Percentiles rank a stretch among this genome's conserved stretches.
Conservation (phyloP, 2,888 invertebrate species). For the Melieria crassipennis region DNA sequence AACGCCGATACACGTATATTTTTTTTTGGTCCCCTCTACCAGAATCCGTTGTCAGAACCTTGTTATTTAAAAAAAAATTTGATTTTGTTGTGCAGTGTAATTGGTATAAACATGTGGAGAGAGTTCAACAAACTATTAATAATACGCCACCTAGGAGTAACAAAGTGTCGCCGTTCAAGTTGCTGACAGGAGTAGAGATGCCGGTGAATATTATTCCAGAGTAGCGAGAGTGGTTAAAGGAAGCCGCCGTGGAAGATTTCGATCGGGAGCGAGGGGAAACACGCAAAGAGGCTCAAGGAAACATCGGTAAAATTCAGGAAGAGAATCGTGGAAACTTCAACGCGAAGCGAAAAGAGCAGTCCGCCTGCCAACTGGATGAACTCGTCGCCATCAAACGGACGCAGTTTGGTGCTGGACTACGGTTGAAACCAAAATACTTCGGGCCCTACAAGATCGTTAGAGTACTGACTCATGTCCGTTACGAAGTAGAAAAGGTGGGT, state of each 20-base stretch:
- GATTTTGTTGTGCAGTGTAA: too few relatives aligned
- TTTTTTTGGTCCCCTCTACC: too few relatives aligned
- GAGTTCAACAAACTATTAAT: slow-evolving; percentile 45
- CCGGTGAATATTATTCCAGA: slow-evolving; percentile 1
- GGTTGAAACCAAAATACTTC: slow-evolving; percentile 8
- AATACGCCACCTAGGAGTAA: slow-evolving; percentile 37
- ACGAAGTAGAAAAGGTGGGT: slow-evolving; percentile 1
- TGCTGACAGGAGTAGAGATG: slow-evolving; percentile 40
- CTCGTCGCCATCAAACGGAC: slow-evolving; percentile 14
- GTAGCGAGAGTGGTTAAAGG: slow-evolving; percentile 19
- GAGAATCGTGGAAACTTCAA: slow-evolving; percentile 37
- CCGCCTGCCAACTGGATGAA: not conserved
- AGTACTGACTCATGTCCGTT: not conserved
- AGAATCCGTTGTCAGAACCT: too few relatives aligned
- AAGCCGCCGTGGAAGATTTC: not conserved
- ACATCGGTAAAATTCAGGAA: slow-evolving; percentile 35
- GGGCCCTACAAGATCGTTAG: slow-evolving; percentile 5
- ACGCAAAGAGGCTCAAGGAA: too few relatives aligned
- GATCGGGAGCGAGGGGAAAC: slow-evolving; percentile 32
- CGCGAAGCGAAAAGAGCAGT: slow-evolving; percentile 11
- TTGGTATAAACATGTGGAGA: slow-evolving; percentile 50
- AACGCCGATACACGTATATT: too few relatives aligned
- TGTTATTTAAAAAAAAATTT: too few relatives aligned
- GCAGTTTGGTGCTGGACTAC: slow-evolving; percentile 1
- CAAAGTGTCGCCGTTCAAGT: slow-evolving; percentile 30